A percentile compares a stretch with the other conserved stretches of the same genome.
phyloP scores from a whole-genome alignment of 2,113 vertebrate species.

The Psittacara wagleri region DNA sequence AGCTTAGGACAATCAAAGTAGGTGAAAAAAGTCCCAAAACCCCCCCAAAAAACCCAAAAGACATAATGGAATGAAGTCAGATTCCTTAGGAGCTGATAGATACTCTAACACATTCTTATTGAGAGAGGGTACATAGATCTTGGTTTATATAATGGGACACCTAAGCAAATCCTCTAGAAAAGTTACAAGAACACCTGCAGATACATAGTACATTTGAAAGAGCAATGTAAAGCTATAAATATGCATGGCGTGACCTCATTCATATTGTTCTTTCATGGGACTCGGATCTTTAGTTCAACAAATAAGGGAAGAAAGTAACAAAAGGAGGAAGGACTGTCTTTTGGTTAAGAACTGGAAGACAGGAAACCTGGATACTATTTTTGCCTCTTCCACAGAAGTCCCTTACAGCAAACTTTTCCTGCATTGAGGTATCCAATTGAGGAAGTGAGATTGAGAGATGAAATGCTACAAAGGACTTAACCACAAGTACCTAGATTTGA shows the following conservation, averaged over 20 bases:
- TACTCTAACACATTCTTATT: neutral
- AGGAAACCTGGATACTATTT: slow-evolving; percentile 14
- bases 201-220: neutral
- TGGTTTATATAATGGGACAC: neutral
- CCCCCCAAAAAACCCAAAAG: neutral
- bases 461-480: neutral
- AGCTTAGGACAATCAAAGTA: neutral
- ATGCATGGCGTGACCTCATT: neutral
- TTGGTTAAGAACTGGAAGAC: neutral
- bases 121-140: neutral
- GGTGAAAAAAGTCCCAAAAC: neutral
- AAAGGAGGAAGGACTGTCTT: neutral
- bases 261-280: neutral
- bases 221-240: neutral
- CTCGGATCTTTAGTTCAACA: neutral
- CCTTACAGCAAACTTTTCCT: neutral
- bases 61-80: neutral
- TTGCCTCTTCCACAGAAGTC: neutral
- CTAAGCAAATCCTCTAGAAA: neutral
- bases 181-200: neutral
- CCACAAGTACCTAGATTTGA: neutral
- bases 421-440: neutral
- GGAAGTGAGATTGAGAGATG: neutral
- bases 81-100: neutral
- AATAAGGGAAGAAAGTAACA: slow-evolving; percentile 3